Evolutionary conservation across 2,888 invertebrate species (phyloP).

Genomic region (Aporophyla lueneburgensis): DNA sequence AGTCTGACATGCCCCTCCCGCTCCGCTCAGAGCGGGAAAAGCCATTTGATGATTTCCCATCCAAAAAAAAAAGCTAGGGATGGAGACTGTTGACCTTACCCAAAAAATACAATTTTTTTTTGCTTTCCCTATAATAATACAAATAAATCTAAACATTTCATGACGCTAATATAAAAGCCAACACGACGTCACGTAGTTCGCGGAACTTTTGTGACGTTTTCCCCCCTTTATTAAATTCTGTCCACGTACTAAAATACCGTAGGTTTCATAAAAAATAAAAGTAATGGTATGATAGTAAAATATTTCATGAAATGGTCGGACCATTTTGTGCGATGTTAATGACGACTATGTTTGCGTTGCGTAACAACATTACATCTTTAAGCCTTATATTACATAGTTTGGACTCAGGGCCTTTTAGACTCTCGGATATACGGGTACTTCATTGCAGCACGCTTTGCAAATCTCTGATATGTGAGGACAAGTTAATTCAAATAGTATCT

Average conservation of each 20-base stretch:
- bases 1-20: too few species aligned
- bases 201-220: slow-evolving; percentile 55
- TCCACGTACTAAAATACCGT: slow-evolving; percentile 54
- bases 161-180: slow-evolving; percentile 41
- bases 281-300: slow-evolving; percentile 56
- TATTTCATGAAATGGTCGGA: slow-evolving; percentile 45
- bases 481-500: neutral
- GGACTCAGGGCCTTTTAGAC: neutral
- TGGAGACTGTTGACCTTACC: neutral
- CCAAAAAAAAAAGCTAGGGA: too few species aligned
- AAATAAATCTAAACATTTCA: slow-evolving; percentile 48
- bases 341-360: slow-evolving; percentile 25
- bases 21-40: too few species aligned
- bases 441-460: neutral
- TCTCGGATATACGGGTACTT: neutral
- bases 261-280: slow-evolving; percentile 64
- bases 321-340: slow-evolving; percentile 48
- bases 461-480: neutral
- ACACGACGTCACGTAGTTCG: slow-evolving; percentile 56
- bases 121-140: neutral
- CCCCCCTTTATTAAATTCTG: slow-evolving; percentile 61
- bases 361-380: slow-evolving; percentile 7
- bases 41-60: too few species aligned
- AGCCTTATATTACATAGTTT: neutral
- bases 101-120: neutral